Evolutionary conservation across 2,113 vertebrate species (phyloP), one percentile per base, ranked within the genome.

Genomic region (Melanerpes aurifrons): DNA sequence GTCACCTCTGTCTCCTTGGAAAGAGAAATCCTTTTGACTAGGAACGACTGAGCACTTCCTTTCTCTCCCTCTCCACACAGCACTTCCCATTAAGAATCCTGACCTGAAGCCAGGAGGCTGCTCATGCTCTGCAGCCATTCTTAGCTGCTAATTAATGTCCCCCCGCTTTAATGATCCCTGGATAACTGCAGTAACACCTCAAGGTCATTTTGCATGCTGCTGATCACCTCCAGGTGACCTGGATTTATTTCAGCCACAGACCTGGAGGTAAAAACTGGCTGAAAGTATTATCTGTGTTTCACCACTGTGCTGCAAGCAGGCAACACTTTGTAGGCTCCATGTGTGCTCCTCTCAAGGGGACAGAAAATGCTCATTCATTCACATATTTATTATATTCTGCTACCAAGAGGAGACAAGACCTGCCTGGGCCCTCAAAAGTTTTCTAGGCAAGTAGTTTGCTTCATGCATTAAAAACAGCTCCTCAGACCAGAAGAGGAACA

Each of bases 291-390:
- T 31, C 61, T 31, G 29, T 20, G 35, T 6, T n/a, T 20, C 16
- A 13, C 4, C 9, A 53, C 26, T 1, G 1, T 0, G 1, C 53
- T 70, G 56, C 45, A 68, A 37, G 57, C 0, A 0, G 26, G 57
- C 69, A 53, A 10, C 4, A 0, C 16, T 32, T 0, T 0, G 9
- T 2, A 74, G 45, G 75, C 10, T 89, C 79, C 25, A 20, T 10
- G 58, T 72, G 57, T 66, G 59, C 32, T 58, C 59, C 56, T 79
- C 73, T 16, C 20, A 45, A 47, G 14, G 29, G 78, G 63, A 56
- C 47, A 88, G 58, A 72, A 62, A 70, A 7, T 1, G 5, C 57
- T 86, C 13, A 1, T 48, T 37, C 31, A 6, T 15, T 48, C 48
- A 53, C 31, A 35, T 32, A 83, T 63, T 64, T 32, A 63, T 3